Conservation (phyloP, 2,113 vertebrate species). For the Perca flavescens region DNA sequence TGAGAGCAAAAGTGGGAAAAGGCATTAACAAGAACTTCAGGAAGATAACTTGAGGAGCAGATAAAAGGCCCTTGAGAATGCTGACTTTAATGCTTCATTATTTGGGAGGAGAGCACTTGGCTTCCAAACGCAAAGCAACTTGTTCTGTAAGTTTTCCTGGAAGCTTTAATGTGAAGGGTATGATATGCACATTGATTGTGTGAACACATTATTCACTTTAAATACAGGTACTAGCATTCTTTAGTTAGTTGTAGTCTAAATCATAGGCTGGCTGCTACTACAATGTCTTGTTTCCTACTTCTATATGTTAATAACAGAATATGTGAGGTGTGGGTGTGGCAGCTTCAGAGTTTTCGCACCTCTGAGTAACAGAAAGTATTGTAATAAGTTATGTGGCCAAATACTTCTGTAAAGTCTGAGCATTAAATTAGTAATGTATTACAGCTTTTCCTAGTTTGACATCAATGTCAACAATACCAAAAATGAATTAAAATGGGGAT, state of each 20-base stretch:
- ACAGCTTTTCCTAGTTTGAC: background rate
- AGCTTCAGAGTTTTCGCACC: background rate
- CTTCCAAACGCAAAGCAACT: conserved; percentile 13
- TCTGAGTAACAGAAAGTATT: background rate
- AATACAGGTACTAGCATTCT: background rate
- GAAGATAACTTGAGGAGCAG: conserved; percentile 71
- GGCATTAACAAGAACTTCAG: conserved; percentile 78
- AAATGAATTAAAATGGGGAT: too few species aligned
- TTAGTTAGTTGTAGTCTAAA: background rate
- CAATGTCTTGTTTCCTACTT: background rate
- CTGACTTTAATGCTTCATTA: conserved; percentile 72
- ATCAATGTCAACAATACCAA: background rate
- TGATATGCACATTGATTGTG: background rate
- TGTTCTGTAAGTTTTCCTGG: conserved; percentile 42
- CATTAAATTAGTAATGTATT: background rate
- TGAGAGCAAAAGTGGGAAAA: conserved; percentile 75
- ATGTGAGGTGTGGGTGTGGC: background rate
- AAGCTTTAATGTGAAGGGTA: background rate
- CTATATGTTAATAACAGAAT: background rate
- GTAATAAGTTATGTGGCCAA: background rate
- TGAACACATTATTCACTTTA: background rate
- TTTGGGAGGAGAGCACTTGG: conserved; percentile 61
- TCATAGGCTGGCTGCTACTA: background rate
- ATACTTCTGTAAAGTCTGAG: background rate
- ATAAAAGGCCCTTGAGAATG: conserved; percentile 72